phyloP scores from a whole-genome alignment of 2,113 vertebrate genomes.

The Peucedramus taeniatus region DNA sequence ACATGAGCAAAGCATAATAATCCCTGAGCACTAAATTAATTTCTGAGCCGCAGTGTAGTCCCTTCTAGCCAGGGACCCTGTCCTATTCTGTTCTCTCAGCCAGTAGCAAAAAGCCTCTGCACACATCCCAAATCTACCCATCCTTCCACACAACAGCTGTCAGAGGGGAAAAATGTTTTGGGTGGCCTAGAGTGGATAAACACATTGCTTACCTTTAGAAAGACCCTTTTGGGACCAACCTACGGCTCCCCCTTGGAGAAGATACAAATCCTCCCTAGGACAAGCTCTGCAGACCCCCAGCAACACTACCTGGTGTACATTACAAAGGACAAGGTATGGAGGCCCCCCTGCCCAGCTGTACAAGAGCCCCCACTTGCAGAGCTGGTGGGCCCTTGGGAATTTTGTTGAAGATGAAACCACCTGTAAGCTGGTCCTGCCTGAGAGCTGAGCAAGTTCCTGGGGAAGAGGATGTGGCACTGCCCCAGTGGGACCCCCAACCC shows the following conservation, averaged over 20 bases:
- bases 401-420: not conserved
- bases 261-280: constrained; percentile 75
- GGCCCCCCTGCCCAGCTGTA: not conserved
- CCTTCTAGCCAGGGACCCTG: not conserved
- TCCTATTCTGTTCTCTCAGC: not conserved
- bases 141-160: not conserved
- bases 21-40: not conserved
- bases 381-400: not conserved
- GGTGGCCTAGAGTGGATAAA: not conserved
- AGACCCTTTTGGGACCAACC: constrained; percentile 83
- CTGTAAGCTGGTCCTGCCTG: not conserved
- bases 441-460: not conserved
- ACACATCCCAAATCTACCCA: not conserved
- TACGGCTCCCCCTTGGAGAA: constrained; percentile 85
- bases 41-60: not conserved
- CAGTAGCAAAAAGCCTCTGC: not conserved
- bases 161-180: not conserved
- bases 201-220: constrained; percentile 69
- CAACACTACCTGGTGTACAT: constrained; percentile 81
- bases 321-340: constrained; percentile 84
- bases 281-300: constrained; percentile 10
- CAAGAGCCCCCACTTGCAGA: not conserved
- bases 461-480: not conserved
- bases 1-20: not conserved
- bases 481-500: not conserved